phyloP scores from a whole-genome alignment of 2,888 invertebrate genomes.

The Ectobius pallidus region DNA sequence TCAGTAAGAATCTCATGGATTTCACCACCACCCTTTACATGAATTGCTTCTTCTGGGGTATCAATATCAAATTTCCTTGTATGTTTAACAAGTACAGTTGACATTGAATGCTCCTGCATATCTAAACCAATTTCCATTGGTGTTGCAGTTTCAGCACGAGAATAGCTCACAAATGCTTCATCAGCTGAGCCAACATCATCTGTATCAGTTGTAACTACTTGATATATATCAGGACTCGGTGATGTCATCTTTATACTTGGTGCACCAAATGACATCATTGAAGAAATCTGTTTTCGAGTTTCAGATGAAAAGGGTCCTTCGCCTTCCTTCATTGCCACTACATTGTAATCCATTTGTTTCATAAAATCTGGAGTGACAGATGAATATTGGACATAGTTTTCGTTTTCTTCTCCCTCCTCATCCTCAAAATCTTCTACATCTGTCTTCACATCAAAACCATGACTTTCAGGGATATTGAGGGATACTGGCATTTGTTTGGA shows the following conservation, averaged over 20 bases:
- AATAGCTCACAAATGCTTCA: conserved; percentile 50
- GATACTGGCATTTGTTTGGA: neutral
- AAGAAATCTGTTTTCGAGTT: conserved; percentile 16
- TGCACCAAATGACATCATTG: neutral
- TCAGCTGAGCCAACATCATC: conserved; percentile 52
- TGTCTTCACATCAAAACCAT: conserved; percentile 47
- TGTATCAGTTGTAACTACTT: conserved; percentile 44
- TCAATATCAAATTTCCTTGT: conserved; percentile 56
- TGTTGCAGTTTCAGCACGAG: conserved; percentile 51
- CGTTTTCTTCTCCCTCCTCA: too few relatives aligned
- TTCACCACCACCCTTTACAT: conserved; percentile 58
- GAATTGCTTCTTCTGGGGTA: conserved; percentile 55
- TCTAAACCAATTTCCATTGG: conserved; percentile 54
- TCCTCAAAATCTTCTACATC: conserved; percentile 54
- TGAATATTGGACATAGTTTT: conserved; percentile 39
- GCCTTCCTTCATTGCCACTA: conserved; percentile 50
- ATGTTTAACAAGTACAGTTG: conserved; percentile 56
- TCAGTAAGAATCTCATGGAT: conserved; percentile 59
- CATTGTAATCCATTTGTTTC: conserved; percentile 41
- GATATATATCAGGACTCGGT: conserved; percentile 41
- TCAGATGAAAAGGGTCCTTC: conserved; percentile 49
- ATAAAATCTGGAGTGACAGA: conserved; percentile 39
- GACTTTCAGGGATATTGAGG: neutral
- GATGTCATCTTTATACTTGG: conserved; percentile 37
- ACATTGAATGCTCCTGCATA: conserved; percentile 55